Percentiles rank a stretch among this genome's conserved stretches.
Evolutionary conservation across 2,797 vertebrate genomes (phyloP).

Genomic region (Thunnus albacares): DNA sequence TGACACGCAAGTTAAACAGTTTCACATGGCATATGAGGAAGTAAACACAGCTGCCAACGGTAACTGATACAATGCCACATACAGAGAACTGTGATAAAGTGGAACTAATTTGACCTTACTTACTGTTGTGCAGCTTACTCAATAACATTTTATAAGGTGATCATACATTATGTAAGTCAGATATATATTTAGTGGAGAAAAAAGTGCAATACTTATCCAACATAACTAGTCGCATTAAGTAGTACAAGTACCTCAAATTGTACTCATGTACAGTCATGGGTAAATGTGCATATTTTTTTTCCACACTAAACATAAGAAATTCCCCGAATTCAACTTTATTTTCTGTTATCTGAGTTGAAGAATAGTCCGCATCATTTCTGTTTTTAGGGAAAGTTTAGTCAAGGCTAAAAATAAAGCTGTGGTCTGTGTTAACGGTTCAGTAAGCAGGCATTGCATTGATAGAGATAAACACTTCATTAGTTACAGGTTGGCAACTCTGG

Average conservation of each 20-base stretch:
- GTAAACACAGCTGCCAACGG: constrained; percentile 41
- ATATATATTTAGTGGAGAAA: background rate
- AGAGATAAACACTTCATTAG: background rate
- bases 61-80: constrained; percentile 29
- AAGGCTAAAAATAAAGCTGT: constrained; percentile 10
- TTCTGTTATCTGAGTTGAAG: background rate
- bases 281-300: background rate
- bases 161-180: background rate
- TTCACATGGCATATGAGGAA: constrained; percentile 43
- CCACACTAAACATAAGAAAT: background rate
- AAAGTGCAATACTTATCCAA: background rate
- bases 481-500: background rate
- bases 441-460: background rate
- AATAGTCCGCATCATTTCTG: background rate
- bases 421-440: background rate
- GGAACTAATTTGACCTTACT: too few species aligned
- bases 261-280: background rate
- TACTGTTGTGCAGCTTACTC: background rate
- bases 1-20: constrained; percentile 20
- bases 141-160: background rate
- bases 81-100: background rate
- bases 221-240: too few species aligned
- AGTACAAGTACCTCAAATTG: background rate
- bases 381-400: background rate
- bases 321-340: background rate